Percentiles rank a stretch among this genome's conserved stretches.
Evolutionary conservation across 2,888 invertebrate genomes (phyloP).

Genomic region (Phaedon cochleariae): DNA sequence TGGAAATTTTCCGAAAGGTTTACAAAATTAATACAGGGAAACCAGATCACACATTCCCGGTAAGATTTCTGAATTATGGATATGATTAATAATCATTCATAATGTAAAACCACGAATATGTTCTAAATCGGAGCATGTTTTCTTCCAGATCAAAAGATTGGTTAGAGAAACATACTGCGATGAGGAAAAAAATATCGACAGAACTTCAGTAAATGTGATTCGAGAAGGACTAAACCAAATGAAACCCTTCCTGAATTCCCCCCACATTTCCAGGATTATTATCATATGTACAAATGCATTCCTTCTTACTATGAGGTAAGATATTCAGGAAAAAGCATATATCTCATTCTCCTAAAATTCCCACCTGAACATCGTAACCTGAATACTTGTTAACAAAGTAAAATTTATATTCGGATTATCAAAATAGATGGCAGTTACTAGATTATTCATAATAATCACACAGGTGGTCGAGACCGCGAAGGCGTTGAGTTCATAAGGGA

Average conservation of each 20-base stretch:
- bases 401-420: too few relatives aligned
- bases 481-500: too few relatives aligned
- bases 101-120: too few relatives aligned
- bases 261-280: conserved; percentile 68
- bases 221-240: conserved; percentile 70
- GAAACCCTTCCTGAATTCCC: conserved; percentile 71
- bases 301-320: conserved; percentile 72
- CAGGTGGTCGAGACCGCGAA: too few relatives aligned
- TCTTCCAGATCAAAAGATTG: conserved; percentile 57
- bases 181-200: conserved; percentile 52
- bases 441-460: too few relatives aligned
- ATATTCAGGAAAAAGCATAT: neutral
- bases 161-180: conserved; percentile 52
- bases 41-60: conserved; percentile 71
- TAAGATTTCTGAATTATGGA: conserved; percentile 54
- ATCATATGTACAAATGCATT: conserved; percentile 73
- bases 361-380: too few relatives aligned
- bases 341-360: too few relatives aligned
- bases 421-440: too few relatives aligned
- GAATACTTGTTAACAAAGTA: too few relatives aligned
- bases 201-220: conserved; percentile 63
- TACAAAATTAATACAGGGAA: conserved; percentile 73
- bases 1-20: conserved; percentile 70
- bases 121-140: too few relatives aligned
- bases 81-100: too few relatives aligned